These are phyloP conservation scores for Aspidapion aeneum DNA, from an alignment of 2,888 invertebrate genomes.

Conservation along the genomic window DNA sequence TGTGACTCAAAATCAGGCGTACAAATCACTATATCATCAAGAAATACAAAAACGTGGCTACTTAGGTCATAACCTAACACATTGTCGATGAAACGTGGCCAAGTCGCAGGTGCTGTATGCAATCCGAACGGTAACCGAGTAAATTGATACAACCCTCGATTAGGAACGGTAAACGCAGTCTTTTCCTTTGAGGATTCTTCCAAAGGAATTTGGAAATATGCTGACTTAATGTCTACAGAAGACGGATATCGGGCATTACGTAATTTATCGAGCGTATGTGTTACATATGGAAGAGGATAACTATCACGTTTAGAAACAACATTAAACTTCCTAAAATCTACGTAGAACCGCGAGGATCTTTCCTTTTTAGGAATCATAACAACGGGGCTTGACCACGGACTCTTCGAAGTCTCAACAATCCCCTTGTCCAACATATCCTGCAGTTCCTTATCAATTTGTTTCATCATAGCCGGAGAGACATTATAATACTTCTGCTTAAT, in stretches of 20 bases:
- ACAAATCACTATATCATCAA: conserved; percentile 7
- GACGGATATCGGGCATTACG: conserved; percentile 33
- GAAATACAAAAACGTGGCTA: conserved; percentile 9
- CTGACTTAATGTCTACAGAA: conserved; percentile 28
- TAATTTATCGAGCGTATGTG: conserved; percentile 32
- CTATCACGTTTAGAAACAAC: conserved; percentile 34
- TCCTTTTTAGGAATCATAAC: background rate
- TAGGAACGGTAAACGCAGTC: conserved; percentile 25
- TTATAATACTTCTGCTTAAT: background rate
- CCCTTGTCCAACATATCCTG: background rate
- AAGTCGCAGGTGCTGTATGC: conserved; percentile 33
- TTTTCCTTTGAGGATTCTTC: background rate
- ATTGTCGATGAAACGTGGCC: conserved; percentile 24
- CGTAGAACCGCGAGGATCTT: conserved; percentile 21
- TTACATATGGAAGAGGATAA: conserved; percentile 36
- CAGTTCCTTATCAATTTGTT: background rate
- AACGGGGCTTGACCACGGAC: background rate
- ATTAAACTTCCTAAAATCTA: conserved; percentile 36
- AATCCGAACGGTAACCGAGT: conserved; percentile 35
- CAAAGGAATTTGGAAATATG: conserved; percentile 1
- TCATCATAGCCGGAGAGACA: background rate
- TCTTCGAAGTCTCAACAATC: background rate
- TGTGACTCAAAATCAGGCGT: background rate
- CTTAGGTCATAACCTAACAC: conserved; percentile 26
- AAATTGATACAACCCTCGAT: conserved; percentile 34